Evolutionary conservation across 2,797 vertebrate genomes (phyloP), one percentile per base, ranked within the genome.

Genomic region (Dendrocincla tyrannina): DNA sequence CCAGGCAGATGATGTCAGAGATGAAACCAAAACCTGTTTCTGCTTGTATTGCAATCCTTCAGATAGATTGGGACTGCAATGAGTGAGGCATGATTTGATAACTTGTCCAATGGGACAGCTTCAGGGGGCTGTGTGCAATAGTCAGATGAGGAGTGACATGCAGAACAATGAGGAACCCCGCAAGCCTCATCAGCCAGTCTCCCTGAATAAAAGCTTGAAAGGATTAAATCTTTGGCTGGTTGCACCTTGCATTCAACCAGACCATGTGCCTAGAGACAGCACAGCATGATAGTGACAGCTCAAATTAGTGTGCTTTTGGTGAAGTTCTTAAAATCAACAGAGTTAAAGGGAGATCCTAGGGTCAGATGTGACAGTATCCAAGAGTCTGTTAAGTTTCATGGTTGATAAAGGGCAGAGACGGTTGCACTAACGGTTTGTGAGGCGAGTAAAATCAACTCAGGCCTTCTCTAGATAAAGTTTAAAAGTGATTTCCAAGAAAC

Each of bases 131-230:
- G 76, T 63, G 63, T 66, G 74, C 76, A 59, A 10, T 46, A 87
- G 73, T 47, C 66, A 62, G 85, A 94, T 91, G 86, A 91, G 83
- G 94, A 95, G 80, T 93, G 95, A 96, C 93, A 91, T 91, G 83
- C 53, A 80, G 91, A 97, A 94, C 91, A 95, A 96, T 91, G 69
- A 94, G 84, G 85, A 92, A 75, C 82, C 77, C 95, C 0, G 5
- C 90, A 95, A 96, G 88, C 95, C 77, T 94, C 94, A 90, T 96
- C 95, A 91, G 85, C 94, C 94, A 91, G 93, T 94, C 96, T 95
- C 85, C 83, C 83, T 95, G 83, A 96, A 88, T 91, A 95, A 89
- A 75, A 76, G 79, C 83, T 80, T 95, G 91, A 97, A 95, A 86
- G 87, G 91, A 96, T 92, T 97, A 95, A 95, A 84, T 90, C 85